Conservation (phyloP, 2,888 invertebrate genomes). For the Alloplasta piceator region DNA sequence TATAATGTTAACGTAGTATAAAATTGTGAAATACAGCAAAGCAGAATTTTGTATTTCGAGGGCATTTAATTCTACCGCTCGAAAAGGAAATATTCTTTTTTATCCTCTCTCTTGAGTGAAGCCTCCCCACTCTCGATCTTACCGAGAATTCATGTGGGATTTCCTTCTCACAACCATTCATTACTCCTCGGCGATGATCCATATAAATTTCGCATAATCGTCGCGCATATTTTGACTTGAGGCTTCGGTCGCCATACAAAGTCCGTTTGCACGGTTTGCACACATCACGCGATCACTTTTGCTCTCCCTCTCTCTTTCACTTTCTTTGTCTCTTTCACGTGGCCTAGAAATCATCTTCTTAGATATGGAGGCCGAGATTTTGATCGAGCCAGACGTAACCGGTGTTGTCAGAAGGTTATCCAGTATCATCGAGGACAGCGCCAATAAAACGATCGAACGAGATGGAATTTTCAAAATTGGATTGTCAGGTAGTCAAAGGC, state of each 20-base stretch:
- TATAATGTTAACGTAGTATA: neutral
- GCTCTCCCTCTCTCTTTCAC: no score
- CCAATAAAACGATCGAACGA: conserved; percentile 87
- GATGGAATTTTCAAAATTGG: conserved; percentile 90
- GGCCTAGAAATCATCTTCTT: neutral
- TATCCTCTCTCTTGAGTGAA: neutral
- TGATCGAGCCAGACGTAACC: conserved; percentile 73
- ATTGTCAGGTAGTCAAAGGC: conserved; percentile 87
- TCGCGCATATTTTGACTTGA: neutral
- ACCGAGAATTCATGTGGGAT: neutral
- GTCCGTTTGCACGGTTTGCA: neutral
- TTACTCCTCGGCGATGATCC: conserved; percentile 38
- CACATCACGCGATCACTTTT: no score
- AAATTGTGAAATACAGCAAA: neutral
- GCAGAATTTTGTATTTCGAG: neutral
- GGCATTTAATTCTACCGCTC: conserved; percentile 29
- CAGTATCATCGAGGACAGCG: conserved; percentile 87
- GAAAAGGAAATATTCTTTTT: neutral
- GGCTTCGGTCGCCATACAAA: conserved; percentile 28
- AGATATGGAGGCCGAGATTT: conserved; percentile 59
- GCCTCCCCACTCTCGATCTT: neutral
- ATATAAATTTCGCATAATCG: neutral
- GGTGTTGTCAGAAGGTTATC: conserved; percentile 86
- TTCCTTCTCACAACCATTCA: conserved; percentile 30
- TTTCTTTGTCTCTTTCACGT: neutral